Base-by-base conservation (phyloP, 2,797 vertebrate genomes). In the Brotogeris chrysoptera region DNA sequence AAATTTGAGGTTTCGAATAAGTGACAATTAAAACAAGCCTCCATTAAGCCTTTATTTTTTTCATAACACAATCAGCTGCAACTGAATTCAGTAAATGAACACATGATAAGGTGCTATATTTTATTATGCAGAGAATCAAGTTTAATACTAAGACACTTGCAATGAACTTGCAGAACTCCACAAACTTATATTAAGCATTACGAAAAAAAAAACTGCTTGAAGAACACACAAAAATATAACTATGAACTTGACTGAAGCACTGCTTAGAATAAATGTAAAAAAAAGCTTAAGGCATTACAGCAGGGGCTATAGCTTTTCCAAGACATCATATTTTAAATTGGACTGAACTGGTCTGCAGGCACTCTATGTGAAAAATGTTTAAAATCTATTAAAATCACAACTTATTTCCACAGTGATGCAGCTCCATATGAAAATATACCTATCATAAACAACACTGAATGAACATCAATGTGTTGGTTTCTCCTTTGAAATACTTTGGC, bases 261-360 rank as follows among this genome's bases (percentile, higher is more conserved):
- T 46, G 65, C 30, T 61, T 59, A 32, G 10, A 79, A 86, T 47
- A 68, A 69, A 72, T 0, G 1, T 25, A 47, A 84, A 80, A 78
- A 80, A 95, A 94, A 74, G 7, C 19, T 53, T 52, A 80, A 63
- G 66, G 47, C 69, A 91, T 85, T 55, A 90, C 46, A 94, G 93
- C 95, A 97, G 95, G 93, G 93, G 93, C 95, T 83, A 73, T 1
- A 82, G 27, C 43, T 91, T 74, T 80, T 74, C 47, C 30, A 89
- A 66, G 27, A 73, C 5, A 59, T 0, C 3, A 7, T 78, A 16
- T 78, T 63, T 66, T 44, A 73, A 88, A 85, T 2, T 59, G 28
- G 46, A 36, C 11, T 8, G 8, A 84, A 84, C 15, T n/a, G 46
- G 21, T 93, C 32, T 19, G 34, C 13, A 43, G 34, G 9, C 1